Conservation (phyloP, 2,797 vertebrate genomes). For the Sternarchorhynchus goeldii region DNA sequence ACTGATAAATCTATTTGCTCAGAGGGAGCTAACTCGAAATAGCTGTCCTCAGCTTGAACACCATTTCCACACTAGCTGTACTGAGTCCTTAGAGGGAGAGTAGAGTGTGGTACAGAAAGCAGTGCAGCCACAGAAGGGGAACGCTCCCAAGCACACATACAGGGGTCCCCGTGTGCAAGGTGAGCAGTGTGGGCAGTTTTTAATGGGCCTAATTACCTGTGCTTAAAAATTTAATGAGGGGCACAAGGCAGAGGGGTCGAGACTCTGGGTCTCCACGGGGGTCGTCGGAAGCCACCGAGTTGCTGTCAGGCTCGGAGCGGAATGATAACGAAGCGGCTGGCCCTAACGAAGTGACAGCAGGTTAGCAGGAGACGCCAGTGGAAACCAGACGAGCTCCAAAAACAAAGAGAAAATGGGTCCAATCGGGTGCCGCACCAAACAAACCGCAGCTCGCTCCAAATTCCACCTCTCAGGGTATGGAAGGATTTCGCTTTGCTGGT, state of each 20-base stretch:
- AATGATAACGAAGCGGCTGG: constrained; percentile 50
- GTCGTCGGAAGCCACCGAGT: constrained; percentile 21
- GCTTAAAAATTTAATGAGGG: constrained; percentile 58
- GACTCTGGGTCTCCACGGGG: constrained; percentile 29
- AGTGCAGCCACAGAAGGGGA: constrained; percentile 9
- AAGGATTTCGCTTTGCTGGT: not conserved
- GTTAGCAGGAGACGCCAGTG: constrained; percentile 39
- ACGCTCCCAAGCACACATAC: not conserved
- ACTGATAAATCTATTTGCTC: constrained; percentile 50
- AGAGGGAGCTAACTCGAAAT: constrained; percentile 31
- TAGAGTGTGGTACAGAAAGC: constrained; percentile 7
- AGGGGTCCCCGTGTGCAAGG: constrained; percentile 43
- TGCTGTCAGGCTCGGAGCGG: constrained; percentile 33
- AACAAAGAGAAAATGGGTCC: not conserved
- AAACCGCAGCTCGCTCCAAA: not conserved
- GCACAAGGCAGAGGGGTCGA: constrained; percentile 43
- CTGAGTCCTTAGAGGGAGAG: constrained; percentile 19
- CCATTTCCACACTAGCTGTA: constrained; percentile 12
- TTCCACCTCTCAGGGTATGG: not conserved
- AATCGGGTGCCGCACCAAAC: not conserved
- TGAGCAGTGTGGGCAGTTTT: constrained; percentile 52
- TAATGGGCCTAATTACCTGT: constrained; percentile 57
- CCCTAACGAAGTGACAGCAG: constrained; percentile 45
- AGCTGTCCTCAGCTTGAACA: constrained; percentile 39
- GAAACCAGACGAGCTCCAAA: constrained; percentile 27